Evolutionary conservation across 2,113 vertebrate species (phyloP).

Genomic region (Peromyscus maniculatus): DNA sequence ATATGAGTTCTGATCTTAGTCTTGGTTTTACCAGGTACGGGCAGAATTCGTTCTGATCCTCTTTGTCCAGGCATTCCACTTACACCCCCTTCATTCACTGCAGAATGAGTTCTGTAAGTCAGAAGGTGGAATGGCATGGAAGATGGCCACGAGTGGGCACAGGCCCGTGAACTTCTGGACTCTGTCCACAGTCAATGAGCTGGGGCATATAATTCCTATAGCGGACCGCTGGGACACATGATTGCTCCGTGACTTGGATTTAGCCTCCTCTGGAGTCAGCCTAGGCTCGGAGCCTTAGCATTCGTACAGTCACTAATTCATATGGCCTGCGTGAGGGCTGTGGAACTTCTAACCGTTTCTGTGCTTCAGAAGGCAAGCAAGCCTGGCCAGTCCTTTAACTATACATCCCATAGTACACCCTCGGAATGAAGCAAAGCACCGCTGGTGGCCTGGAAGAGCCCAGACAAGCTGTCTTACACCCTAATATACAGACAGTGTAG

Average conservation of each 20-base stretch:
- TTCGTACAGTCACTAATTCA: not conserved
- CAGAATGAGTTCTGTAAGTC: not conserved
- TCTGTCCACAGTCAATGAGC: not conserved
- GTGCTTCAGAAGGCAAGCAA: not conserved
- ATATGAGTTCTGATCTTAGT: not conserved
- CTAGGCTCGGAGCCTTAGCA: not conserved
- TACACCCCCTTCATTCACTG: not conserved
- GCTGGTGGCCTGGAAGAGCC: not conserved
- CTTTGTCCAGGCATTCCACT: not conserved
- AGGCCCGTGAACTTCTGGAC: not conserved
- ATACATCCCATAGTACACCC: not conserved
- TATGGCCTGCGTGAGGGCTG: not conserved
- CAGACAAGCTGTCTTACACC: not conserved
- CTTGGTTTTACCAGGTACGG: constrained; percentile 5
- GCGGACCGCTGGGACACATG: not conserved
- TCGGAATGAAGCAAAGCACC: constrained; percentile 27
- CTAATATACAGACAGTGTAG: not conserved
- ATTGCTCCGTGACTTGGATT: not conserved
- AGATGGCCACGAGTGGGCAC: not conserved
- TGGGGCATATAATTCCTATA: not conserved
- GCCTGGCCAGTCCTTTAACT: not conserved
- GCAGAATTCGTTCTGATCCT: not conserved
- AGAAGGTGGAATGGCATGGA: not conserved
- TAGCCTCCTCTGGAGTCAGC: not conserved
- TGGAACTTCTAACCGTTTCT: not conserved